Evolutionary conservation across 2,113 vertebrate genomes (phyloP), one percentile per base, ranked within the genome.

Genomic region (Poecile atricapillus): DNA sequence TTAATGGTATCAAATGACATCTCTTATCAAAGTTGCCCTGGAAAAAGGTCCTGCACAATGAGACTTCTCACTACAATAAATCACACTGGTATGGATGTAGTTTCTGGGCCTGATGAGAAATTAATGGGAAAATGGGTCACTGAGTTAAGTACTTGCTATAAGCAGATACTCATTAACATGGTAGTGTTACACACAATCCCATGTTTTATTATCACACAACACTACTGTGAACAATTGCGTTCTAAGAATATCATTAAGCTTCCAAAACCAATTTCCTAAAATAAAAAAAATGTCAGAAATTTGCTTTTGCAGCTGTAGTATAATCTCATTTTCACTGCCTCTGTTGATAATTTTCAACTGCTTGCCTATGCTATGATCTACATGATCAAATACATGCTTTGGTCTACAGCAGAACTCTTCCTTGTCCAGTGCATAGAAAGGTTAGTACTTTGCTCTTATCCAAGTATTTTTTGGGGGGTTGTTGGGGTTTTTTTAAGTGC

Each of bases 191-290:
- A 87, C 39, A 69, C 67, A 80, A 39, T 58, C 25, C 46, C 5
- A 43, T 53, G 50, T 87, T 97, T 95, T 91, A 92, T 89, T 94
- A 69, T 93, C 71, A 82, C 56, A 50, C 43, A 85, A 82, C 15
- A 55, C 50, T 71, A 27, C 41, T 62, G 39, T 33, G 75, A 85
- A 67, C 49, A 76, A 71, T 49, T 69, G 33, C 30, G 62, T 62
- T 76, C 53, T 55, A 94, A 67, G 39, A 83, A 70, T 11, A 59
- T 60, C 4, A 73, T 87, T 80, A 79, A 53, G 46, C n/a, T 84
- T 90, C 37, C 21, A 80, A 91, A 87, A 15, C 16, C n/a, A 62
- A 46, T 73, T 41, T 65, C n/a, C 23, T 2, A 85, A 91, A 41
- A 59, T 84, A 69, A 69, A 85, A 90, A 68, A 91, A 89, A 74